Conservation (phyloP, 2,797 vertebrate genomes). For the Pyrocephalus nanus region DNA sequence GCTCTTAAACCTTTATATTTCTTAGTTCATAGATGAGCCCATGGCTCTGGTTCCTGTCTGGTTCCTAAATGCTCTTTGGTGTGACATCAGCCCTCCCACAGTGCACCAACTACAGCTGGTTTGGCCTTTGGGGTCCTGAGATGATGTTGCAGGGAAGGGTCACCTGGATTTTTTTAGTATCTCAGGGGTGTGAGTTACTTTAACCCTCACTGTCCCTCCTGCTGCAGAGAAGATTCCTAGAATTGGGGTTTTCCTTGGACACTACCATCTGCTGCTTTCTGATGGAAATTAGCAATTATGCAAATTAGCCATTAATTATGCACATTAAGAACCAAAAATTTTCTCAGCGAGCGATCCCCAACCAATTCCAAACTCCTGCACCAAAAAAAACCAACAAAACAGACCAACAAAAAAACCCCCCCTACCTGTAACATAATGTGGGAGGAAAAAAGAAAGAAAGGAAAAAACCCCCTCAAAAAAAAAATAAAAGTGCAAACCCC, state of each 20-base stretch:
- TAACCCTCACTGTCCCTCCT: neutral
- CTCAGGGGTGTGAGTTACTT: neutral
- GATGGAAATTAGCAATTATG: neutral
- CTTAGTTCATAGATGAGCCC: neutral
- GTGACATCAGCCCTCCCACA: neutral
- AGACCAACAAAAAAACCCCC: no score
- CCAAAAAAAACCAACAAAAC: no score
- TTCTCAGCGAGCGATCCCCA: no score
- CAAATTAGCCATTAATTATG: no score
- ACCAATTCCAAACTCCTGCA: no score
- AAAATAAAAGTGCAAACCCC: no score
- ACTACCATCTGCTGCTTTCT: neutral
- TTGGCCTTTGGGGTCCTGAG: neutral
- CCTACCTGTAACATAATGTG: no score
- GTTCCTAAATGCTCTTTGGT: neutral
- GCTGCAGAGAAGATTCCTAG: neutral
- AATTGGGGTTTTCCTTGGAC: neutral
- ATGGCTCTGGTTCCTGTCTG: neutral
- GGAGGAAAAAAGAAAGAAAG: no score
- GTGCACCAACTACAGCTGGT: neutral
- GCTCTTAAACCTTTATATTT: neutral
- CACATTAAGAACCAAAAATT: no score
- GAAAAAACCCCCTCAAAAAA: no score
- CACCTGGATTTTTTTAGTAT: neutral
- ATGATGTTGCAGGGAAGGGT: accelerated